Conservation (phyloP, 1,140 invertebrate genomes). For the Drosophila kurseongensis region DNA sequence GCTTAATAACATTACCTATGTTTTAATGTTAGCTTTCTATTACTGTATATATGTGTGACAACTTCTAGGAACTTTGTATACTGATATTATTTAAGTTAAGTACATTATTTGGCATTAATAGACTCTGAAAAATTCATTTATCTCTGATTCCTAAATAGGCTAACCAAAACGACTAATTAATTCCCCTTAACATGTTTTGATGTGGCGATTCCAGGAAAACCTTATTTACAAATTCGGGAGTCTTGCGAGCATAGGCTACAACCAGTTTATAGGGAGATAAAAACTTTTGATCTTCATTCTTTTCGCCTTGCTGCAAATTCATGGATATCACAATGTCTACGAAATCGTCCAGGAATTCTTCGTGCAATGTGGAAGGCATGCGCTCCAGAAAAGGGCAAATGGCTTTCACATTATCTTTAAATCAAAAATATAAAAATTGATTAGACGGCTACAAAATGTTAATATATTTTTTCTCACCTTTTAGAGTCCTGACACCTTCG, state of each 20-base stretch:
- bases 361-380: slow-evolving; percentile 87
- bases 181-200: slow-evolving; percentile 33
- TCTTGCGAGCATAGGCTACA: slow-evolving; percentile 85
- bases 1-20: not conserved
- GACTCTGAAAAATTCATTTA: slow-evolving; percentile 1
- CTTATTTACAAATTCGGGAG: slow-evolving; percentile 84
- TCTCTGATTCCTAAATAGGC: not conserved
- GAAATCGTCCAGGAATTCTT: slow-evolving; percentile 88
- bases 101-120: slow-evolving; percentile 26
- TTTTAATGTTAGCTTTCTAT: not conserved
- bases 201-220: slow-evolving; percentile 26
- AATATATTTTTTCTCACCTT: slow-evolving; percentile 29
- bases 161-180: slow-evolving; percentile 23
- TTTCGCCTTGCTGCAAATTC: slow-evolving; percentile 82
- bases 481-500: slow-evolving; percentile 85
- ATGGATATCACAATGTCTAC: slow-evolving; percentile 85
- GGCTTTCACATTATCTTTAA: slow-evolving; percentile 87
- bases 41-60: not conserved
- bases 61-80: slow-evolving; percentile 15
- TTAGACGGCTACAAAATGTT: no score
- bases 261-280: slow-evolving; percentile 86
- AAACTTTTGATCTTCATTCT: slow-evolving; percentile 55
- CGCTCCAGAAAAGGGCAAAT: slow-evolving; percentile 90
- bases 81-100: not conserved
- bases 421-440: not conserved